Conservation (phyloP, 2,888 invertebrate species). For the Harpagoxenus sublaevis region DNA sequence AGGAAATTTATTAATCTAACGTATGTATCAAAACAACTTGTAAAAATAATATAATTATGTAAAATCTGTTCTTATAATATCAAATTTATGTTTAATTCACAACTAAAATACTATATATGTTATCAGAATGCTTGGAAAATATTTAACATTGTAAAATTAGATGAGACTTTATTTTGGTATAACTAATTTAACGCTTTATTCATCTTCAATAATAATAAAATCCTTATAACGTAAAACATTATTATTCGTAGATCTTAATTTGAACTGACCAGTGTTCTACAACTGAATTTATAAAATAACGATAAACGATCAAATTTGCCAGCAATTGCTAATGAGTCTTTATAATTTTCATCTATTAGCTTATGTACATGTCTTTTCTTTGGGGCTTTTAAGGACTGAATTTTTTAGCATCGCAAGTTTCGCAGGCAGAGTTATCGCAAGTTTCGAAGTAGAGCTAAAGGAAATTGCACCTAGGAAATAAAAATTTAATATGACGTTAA, state of each 20-base stretch:
- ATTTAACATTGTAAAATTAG: too few relatives aligned
- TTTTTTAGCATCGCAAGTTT: slow-evolving; percentile 78
- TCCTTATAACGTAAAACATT: slow-evolving; percentile 63
- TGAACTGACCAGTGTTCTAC: too few relatives aligned
- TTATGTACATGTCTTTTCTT: slow-evolving; percentile 85
- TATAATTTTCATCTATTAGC: slow-evolving; percentile 85
- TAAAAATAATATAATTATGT: background rate
- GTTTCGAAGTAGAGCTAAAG: slow-evolving; percentile 88
- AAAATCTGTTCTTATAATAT: background rate
- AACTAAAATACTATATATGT: too few relatives aligned
- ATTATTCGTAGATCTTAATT: too few relatives aligned
- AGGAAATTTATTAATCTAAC: background rate
- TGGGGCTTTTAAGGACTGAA: slow-evolving; percentile 85
- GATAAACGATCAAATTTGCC: slow-evolving; percentile 79
- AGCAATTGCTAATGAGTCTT: slow-evolving; percentile 85
- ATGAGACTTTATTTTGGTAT: slow-evolving; percentile 22
- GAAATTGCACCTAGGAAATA: slow-evolving; percentile 88
- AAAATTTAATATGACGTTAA: background rate
- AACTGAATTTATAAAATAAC: too few relatives aligned
- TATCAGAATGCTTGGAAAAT: too few relatives aligned
- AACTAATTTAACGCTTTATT: slow-evolving; percentile 56
- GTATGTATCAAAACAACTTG: background rate
- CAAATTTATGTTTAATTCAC: too few relatives aligned
- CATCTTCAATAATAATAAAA: slow-evolving; percentile 75
- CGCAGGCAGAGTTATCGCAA: slow-evolving; percentile 88